Base-by-base conservation (phyloP, 2,797 vertebrate genomes). In the Borostomias antarcticus region DNA sequence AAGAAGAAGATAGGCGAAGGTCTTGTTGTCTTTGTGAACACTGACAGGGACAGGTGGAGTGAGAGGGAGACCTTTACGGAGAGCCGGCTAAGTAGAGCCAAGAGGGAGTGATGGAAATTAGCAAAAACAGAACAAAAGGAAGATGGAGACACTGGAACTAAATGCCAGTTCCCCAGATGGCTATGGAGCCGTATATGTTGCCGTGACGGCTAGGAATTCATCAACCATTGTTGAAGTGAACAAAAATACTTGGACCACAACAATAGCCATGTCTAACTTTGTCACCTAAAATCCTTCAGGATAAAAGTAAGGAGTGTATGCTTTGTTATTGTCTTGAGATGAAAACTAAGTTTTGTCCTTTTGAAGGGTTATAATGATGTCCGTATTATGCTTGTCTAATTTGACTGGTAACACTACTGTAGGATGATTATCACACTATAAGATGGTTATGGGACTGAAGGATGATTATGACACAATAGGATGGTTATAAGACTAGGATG, bases 31-130 rank as follows among this genome's bases (percentile, higher is more conserved):
- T 88, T 89, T 90, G 88, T 90, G 87, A 86, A 83, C 80, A 61
- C 77, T 89, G 89, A 88, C 87, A 85, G 81, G 77, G 86, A 90
- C 85, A 89, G 86, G 86, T 88, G 82, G 82, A 87, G 76, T 87
- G 89, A 89, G 86, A 89, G 87, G 81, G 74, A 82, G 88, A 89
- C 86, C 88, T 89, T 89, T 89, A 84, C 83, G 78, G 62, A 76
- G 65, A 85, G 83, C 79, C 78, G 75, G 76, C 79, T 82, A 85
- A 89, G 89, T 85, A 85, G 84, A 85, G 82, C 79, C 53, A 61
- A 65, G 78, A 85, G 81, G 69, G 76, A 82, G 68, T 76, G 76
- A 83, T 82, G 83, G 71, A 86, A 86, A 87, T 85, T 70, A 86
- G 84, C 68, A 69, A 74, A 85, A 72, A 73, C 78, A 60, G 73